phyloP scores from a whole-genome alignment of 2,113 vertebrate species.

The Setophaga petechia region DNA sequence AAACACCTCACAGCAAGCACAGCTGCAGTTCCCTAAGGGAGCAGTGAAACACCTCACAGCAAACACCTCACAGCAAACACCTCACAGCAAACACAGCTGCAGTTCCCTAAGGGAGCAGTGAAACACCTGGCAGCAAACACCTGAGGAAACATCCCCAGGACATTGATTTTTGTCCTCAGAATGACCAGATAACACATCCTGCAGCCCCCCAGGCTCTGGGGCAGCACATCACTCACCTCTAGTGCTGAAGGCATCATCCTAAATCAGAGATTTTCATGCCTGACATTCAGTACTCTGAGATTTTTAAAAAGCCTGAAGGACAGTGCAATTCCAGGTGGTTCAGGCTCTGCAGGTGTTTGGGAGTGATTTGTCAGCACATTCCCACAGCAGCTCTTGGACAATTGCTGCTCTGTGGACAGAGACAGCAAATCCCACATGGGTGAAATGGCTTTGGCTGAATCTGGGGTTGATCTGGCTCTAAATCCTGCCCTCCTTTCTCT shows the following conservation, averaged over 20 bases:
- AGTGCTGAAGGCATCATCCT: not conserved
- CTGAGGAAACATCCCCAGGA: not conserved
- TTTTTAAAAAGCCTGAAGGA: not conserved
- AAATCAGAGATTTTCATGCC: not conserved
- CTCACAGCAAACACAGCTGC: too few relatives aligned
- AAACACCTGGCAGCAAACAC: not conserved
- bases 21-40: not conserved
- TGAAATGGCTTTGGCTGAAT: not conserved
- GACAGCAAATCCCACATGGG: not conserved
- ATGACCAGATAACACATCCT: not conserved
- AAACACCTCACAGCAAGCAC: too few relatives aligned
- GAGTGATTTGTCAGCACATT: not conserved
- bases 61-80: too few relatives aligned
- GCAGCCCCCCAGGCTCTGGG: not conserved
- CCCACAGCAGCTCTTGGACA: not conserved
- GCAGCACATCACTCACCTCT: rapidly evolving
- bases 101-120: not conserved
- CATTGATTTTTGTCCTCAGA: not conserved
- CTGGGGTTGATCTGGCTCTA: not conserved
- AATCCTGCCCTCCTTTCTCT: not conserved
- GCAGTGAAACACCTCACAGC: not conserved
- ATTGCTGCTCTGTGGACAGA: not conserved
- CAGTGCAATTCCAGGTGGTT: too few relatives aligned
- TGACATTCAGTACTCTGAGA: not conserved
- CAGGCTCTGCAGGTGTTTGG: not conserved